A percentile compares a stretch with the other conserved stretches of the same genome.
Conservation (phyloP, 2,797 vertebrate species). For the Brachyrhaphis roseni region DNA sequence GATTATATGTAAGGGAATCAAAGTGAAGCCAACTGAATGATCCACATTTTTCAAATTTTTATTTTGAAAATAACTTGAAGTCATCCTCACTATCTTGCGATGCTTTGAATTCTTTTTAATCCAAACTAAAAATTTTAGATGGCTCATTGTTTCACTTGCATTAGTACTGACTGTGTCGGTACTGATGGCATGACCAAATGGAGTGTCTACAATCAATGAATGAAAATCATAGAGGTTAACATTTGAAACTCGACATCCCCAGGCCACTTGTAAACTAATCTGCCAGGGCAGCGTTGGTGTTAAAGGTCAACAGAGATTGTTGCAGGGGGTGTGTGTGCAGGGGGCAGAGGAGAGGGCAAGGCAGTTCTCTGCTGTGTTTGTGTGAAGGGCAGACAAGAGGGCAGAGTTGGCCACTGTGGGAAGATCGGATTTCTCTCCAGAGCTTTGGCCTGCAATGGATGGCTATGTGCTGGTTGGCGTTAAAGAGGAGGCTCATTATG, state of each 20-base stretch:
- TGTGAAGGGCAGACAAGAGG: slow-evolving; percentile 77
- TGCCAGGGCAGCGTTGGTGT: slow-evolving; percentile 75
- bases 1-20: background rate
- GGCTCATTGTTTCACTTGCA: background rate
- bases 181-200: slow-evolving; percentile 34
- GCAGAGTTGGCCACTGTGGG: slow-evolving; percentile 69
- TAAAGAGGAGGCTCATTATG: slow-evolving; percentile 40
- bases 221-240: slow-evolving; percentile 61
- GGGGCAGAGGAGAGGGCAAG: slow-evolving; percentile 72
- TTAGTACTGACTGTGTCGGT: background rate
- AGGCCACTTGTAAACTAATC: slow-evolving; percentile 80
- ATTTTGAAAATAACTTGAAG: background rate
- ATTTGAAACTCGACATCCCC: slow-evolving; percentile 68
- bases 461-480: slow-evolving; percentile 41
- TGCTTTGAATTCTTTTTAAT: background rate
- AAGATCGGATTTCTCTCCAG: slow-evolving; percentile 80
- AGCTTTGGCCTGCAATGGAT: slow-evolving; percentile 67
- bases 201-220: slow-evolving; percentile 65
- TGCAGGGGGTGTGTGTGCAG: slow-evolving; percentile 64
- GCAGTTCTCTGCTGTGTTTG: slow-evolving; percentile 59
- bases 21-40: background rate
- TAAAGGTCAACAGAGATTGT: slow-evolving; percentile 83
- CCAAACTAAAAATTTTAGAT: background rate
- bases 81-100: background rate
- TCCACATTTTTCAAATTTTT: background rate